Percentiles rank a stretch among this genome's conserved stretches.
Evolutionary conservation across 2,888 invertebrate species (phyloP).

Genomic region (Cosmopolites sordidus): DNA sequence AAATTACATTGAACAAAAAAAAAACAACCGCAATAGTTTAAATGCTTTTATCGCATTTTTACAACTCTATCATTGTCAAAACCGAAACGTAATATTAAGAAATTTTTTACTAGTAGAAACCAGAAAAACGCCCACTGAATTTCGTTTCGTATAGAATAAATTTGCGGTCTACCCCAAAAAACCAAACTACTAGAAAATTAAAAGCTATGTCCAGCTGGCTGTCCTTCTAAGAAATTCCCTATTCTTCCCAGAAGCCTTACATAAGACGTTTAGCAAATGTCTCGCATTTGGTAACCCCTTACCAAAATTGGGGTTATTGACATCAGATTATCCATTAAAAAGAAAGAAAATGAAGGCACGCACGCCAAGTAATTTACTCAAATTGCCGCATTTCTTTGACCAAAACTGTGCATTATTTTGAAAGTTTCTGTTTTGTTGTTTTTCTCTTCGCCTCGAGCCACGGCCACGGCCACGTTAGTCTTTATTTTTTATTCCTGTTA

Average conservation of each 20-base stretch:
- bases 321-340: conserved; percentile 2
- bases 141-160: neutral
- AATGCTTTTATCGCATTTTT: too few species aligned
- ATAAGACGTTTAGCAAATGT: conserved; percentile 7
- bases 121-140: neutral
- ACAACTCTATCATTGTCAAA: neutral
- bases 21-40: too few species aligned
- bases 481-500: neutral
- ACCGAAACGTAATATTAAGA: neutral
- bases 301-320: conserved; percentile 15
- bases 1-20: too few species aligned
- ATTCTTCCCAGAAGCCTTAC: conserved; percentile 13
- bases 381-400: conserved; percentile 14
- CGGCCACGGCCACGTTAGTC: neutral
- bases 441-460: neutral
- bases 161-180: neutral
- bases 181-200: neutral
- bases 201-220: neutral
- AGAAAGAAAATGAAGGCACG: conserved; percentile 1
- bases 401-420: conserved; percentile 10
- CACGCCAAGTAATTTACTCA: conserved; percentile 16
- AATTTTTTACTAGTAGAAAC: neutral
- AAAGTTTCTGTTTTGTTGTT: conserved; percentile 2
- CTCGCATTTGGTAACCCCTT: conserved; percentile 9
- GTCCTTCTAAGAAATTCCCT: conserved; percentile 15